A percentile compares a stretch with the other conserved stretches of the same genome.
These are phyloP conservation scores for Perithous albicinctus DNA, from an alignment of 2,888 invertebrate genomes.

Conservation along the genomic window DNA sequence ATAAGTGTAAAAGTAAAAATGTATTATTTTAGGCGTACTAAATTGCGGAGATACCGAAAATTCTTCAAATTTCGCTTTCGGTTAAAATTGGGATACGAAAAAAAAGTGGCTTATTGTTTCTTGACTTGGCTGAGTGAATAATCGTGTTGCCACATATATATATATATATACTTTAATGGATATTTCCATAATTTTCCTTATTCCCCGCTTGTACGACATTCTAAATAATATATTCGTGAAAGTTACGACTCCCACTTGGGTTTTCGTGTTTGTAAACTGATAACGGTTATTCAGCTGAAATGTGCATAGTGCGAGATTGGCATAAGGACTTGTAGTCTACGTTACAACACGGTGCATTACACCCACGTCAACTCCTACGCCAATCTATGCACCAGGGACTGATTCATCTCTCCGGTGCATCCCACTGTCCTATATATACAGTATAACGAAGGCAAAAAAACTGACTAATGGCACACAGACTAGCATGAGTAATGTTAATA, in stretches of 20 bases:
- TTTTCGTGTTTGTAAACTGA: neutral
- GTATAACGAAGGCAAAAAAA: neutral
- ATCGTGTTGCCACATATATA: no score
- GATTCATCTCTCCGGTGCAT: conserved; percentile 52
- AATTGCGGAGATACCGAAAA: no score
- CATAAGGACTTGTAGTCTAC: neutral
- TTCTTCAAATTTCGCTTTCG: no score
- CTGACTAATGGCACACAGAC: neutral
- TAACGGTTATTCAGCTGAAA: neutral
- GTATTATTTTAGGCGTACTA: no score
- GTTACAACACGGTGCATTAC: conserved; percentile 27
- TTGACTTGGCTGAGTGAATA: neutral
- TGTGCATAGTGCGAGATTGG: neutral
- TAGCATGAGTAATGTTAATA: neutral
- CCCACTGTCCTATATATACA: conserved; percentile 8
- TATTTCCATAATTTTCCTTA: neutral
- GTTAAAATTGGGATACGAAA: no score
- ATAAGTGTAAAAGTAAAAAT: no score
- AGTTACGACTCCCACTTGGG: neutral
- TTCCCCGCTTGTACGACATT: neutral
- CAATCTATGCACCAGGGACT: conserved; percentile 48
- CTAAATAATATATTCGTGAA: conserved; percentile 1
- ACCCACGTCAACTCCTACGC: conserved; percentile 61
- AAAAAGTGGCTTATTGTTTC: neutral
- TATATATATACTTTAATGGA: neutral